Conservation (phyloP, 30 jellyfish, hydroid and myxozoan genomes). For the Turritopsis rubra region DNA sequence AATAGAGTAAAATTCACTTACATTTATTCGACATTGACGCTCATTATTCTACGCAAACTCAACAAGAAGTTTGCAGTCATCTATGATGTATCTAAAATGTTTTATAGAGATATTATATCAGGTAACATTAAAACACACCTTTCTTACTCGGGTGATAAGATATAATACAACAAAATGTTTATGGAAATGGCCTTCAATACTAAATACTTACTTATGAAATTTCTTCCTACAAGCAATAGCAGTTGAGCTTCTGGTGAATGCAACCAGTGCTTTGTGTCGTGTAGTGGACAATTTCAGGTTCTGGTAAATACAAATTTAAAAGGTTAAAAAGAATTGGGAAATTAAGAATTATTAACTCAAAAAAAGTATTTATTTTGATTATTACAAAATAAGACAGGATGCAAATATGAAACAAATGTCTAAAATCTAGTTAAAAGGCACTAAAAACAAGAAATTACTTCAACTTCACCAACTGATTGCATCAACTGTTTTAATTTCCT, state of each 20-base stretch:
- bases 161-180: background rate
- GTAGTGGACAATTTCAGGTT: conserved; percentile 39
- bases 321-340: background rate
- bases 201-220: conserved; percentile 28
- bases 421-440: background rate
- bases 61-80: conserved; percentile 26
- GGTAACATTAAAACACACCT: background rate
- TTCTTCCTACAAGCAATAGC: conserved; percentile 37
- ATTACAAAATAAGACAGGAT: background rate
- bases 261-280: conserved; percentile 34
- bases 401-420: background rate
- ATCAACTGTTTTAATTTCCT: conserved; percentile 26
- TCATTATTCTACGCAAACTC: conserved; percentile 23
- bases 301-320: background rate
- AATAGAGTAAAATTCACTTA: background rate
- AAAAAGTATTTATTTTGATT: too few species aligned
- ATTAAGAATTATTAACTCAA: background rate
- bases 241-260: conserved; percentile 27
- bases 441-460: background rate
- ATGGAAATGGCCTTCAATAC: background rate
- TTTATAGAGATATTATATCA: background rate
- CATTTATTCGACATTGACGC: background rate
- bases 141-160: background rate
- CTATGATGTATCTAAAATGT: conserved; percentile 12
- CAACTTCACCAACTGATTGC: conserved; percentile 42